Conservation (phyloP, 2,113 vertebrate species). For the Epinephelus cyanopodus region DNA sequence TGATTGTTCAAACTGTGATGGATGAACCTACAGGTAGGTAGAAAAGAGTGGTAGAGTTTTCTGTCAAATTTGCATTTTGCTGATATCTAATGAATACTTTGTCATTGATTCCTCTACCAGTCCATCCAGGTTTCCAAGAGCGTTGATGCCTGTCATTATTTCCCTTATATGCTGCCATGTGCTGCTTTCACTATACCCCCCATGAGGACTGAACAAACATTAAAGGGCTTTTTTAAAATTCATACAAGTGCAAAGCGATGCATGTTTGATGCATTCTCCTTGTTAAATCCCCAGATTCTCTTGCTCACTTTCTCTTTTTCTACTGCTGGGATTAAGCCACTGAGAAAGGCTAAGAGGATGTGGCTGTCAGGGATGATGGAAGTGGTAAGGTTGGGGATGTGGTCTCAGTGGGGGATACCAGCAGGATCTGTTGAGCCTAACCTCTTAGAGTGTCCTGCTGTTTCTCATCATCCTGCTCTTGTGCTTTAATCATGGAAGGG, state of each 20-base stretch:
- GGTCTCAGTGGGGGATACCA: background rate
- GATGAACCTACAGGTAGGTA: too few relatives aligned
- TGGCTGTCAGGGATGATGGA: background rate
- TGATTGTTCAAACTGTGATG: too few relatives aligned
- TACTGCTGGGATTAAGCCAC: constrained; percentile 7
- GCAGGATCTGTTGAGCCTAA: background rate
- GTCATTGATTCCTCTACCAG: too few relatives aligned
- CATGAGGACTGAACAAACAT: background rate
- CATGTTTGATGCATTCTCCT: background rate
- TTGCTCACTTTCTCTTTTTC: background rate
- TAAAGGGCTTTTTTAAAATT: too few relatives aligned
- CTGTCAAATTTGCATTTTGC: too few relatives aligned
- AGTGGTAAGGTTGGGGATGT: background rate
- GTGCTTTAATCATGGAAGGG: too few relatives aligned
- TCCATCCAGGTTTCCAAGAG: too few relatives aligned
- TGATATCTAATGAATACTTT: too few relatives aligned
- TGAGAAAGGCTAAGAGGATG: background rate
- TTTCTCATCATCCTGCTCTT: background rate
- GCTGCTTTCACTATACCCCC: too few relatives aligned
- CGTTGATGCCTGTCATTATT: too few relatives aligned
- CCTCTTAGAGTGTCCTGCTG: background rate
- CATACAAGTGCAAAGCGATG: background rate
- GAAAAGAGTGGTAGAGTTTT: too few relatives aligned
- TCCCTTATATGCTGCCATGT: too few relatives aligned
- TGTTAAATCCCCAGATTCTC: background rate